Conservation (phyloP, 2,888 invertebrate genomes). For the Slavum lentiscoides region DNA sequence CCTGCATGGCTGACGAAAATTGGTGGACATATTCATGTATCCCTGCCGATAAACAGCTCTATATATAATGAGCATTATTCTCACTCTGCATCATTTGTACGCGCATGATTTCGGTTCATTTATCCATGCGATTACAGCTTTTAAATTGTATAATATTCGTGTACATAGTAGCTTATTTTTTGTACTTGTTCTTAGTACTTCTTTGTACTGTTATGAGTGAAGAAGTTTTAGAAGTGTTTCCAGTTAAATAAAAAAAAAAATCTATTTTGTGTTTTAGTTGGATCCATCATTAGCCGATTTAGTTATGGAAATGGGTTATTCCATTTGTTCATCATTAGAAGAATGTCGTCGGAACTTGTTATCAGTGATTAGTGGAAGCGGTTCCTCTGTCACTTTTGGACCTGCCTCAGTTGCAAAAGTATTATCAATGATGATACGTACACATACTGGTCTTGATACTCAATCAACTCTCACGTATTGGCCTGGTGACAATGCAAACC, state of each 20-base stretch:
- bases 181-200: too few relatives aligned
- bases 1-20: too few relatives aligned
- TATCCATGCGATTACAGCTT: too few relatives aligned
- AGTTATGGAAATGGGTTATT: constrained; percentile 88
- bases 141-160: too few relatives aligned
- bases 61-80: too few relatives aligned
- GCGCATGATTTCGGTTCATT: too few relatives aligned
- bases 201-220: not conserved
- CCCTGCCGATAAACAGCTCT: too few relatives aligned
- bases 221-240: too few relatives aligned
- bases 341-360: constrained; percentile 83
- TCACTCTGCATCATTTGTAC: too few relatives aligned
- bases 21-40: too few relatives aligned
- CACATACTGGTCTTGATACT: constrained; percentile 70
- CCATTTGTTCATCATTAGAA: constrained; percentile 82
- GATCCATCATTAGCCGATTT: constrained; percentile 83
- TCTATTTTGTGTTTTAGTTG: constrained; percentile 59
- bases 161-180: too few relatives aligned
- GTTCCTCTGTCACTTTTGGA: constrained; percentile 29
- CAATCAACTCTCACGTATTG: constrained; percentile 49
- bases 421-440: constrained; percentile 83
- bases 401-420: constrained; percentile 81
- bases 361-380: constrained; percentile 69
- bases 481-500: constrained; percentile 50
- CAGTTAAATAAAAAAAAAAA: not conserved